A percentile compares a stretch with the other conserved stretches of the same genome.
Conservation (phyloP, 35 echinoderm and acorn worm genomes). For the Apostichopus parvimensis region DNA sequence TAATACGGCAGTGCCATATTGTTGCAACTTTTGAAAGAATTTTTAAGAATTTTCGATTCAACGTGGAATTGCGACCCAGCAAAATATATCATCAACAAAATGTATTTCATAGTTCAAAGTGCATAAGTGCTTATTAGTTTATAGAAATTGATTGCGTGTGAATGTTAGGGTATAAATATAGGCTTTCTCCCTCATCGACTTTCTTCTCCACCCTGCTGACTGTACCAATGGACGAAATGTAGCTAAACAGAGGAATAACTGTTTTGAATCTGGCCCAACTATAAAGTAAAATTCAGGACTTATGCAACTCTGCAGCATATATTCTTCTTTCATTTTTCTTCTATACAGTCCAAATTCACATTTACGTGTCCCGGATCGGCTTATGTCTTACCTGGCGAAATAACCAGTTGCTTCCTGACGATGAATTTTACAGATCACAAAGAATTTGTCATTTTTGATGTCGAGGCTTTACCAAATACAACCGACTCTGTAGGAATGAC, state of each 20-base stretch:
- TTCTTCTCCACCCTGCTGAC: background rate
- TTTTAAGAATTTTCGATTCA: no score
- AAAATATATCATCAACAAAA: no score
- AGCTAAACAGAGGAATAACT: background rate
- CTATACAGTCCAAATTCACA: conserved; percentile 1
- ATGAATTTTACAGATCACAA: conserved; percentile 32
- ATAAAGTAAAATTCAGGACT: no score
- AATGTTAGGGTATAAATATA: no score
- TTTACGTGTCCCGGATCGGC: background rate
- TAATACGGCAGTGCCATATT: no score
- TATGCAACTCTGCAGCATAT: no score
- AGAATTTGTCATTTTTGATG: background rate
- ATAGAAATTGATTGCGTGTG: background rate
- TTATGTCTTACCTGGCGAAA: background rate
- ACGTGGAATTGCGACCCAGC: no score
- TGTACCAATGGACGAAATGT: background rate
- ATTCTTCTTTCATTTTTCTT: background rate
- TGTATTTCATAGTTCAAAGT: no score
- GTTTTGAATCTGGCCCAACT: no score
- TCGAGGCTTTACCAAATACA: background rate
- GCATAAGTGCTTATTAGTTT: background rate
- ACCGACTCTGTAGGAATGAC: background rate
- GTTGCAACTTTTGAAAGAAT: no score
- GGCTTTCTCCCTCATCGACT: background rate
- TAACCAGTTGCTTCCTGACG: background rate